Conservation (phyloP, 2,113 vertebrate species). For the Cyprinodon brontotheroides region DNA sequence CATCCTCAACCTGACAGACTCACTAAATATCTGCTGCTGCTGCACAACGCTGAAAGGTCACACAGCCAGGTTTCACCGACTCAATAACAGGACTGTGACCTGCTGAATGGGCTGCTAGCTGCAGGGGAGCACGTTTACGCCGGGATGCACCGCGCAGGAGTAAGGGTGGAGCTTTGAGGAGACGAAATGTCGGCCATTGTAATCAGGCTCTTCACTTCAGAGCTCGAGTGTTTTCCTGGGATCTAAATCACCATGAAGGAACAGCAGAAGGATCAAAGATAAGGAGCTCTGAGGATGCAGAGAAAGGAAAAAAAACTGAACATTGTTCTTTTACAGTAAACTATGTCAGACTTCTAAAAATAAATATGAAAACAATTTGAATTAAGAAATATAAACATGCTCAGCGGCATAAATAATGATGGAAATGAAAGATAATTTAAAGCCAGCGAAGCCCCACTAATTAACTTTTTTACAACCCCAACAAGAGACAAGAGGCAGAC, state of each 20-base stretch:
- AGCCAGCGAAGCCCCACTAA: neutral
- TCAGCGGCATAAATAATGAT: neutral
- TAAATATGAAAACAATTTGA: neutral
- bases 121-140: constrained; percentile 47
- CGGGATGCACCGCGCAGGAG: constrained; percentile 27
- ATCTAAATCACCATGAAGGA: neutral
- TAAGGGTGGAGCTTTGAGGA: constrained; percentile 27
- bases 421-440: neutral
- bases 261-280: neutral
- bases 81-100: constrained; percentile 51
- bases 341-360: neutral
- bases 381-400: neutral
- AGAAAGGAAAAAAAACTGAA: neutral
- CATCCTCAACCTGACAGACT: constrained; percentile 50
- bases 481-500: neutral
- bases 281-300: constrained; percentile 5
- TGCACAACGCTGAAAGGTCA: constrained; percentile 55
- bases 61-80: constrained; percentile 52
- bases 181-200: constrained; percentile 34
- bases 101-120: constrained; percentile 42
- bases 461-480: neutral
- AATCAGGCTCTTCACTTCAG: neutral
- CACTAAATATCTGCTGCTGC: constrained; percentile 57
- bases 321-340: neutral
- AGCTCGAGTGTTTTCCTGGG: neutral